Conservation (phyloP, 2,888 invertebrate genomes). For the Ganaspis brasiliensis region DNA sequence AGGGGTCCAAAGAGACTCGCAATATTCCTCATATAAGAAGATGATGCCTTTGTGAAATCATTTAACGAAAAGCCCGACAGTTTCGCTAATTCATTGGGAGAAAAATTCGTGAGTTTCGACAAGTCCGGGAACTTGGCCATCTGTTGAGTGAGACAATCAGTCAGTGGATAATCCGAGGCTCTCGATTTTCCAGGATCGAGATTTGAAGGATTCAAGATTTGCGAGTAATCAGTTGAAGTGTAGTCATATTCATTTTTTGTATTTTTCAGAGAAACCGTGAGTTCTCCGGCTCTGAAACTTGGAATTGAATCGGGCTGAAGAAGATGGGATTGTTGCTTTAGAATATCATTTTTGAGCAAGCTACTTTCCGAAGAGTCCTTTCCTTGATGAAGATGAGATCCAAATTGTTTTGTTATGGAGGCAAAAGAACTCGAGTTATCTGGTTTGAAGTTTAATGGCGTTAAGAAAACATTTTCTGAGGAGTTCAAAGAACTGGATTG, state of each 20-base stretch:
- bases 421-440: slow-evolving; percentile 73
- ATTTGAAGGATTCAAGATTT: slow-evolving; percentile 67
- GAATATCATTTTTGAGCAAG: slow-evolving; percentile 33
- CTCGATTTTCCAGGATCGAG: slow-evolving; percentile 67
- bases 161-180: slow-evolving; percentile 74
- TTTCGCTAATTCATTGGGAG: slow-evolving; percentile 76
- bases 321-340: slow-evolving; percentile 54
- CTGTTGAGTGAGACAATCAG: slow-evolving; percentile 73
- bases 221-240: slow-evolving; percentile 72
- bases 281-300: slow-evolving; percentile 76
- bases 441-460: slow-evolving; percentile 82
- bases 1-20: slow-evolving; percentile 77
- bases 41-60: slow-evolving; percentile 76
- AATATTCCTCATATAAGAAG: slow-evolving; percentile 76
- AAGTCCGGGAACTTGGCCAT: slow-evolving; percentile 77
- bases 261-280: slow-evolving; percentile 78
- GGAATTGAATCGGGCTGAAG: slow-evolving; percentile 72
- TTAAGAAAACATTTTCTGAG: slow-evolving; percentile 90
- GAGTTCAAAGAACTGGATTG: slow-evolving; percentile 84
- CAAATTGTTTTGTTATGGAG: slow-evolving; percentile 74
- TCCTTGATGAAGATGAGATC: slow-evolving; percentile 68
- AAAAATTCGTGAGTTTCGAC: slow-evolving; percentile 75
- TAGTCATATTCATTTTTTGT: slow-evolving; percentile 76
- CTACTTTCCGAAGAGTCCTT: slow-evolving; percentile 55
- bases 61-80: slow-evolving; percentile 76